A percentile compares a stretch with the other conserved stretches of the same genome.
Conservation (phyloP, 2,888 invertebrate genomes). For the Eulithis testata region DNA sequence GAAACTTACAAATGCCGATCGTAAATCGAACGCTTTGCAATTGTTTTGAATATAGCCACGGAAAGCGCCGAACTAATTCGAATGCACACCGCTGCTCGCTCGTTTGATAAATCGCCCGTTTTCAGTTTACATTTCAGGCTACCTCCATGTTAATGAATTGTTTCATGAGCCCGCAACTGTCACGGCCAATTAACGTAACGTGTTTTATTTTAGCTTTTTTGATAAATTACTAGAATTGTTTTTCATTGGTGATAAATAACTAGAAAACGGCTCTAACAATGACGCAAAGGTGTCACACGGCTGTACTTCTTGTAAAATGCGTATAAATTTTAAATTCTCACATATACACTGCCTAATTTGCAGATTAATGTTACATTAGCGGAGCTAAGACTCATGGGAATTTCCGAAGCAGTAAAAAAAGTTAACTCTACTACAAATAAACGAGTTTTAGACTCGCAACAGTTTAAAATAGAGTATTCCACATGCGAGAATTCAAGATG, state of each 20-base stretch:
- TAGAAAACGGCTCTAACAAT: conserved; percentile 49
- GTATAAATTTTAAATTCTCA: conserved; percentile 61
- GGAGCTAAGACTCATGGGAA: conserved; percentile 67
- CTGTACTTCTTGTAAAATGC: conserved; percentile 35
- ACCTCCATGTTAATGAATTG: conserved; percentile 57
- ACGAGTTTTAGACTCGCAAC: conserved; percentile 59
- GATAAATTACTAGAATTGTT: conserved; percentile 35
- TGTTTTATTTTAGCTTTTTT: conserved; percentile 50
- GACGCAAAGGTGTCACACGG: conserved; percentile 53
- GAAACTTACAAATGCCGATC: conserved; percentile 78
- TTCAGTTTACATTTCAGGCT: conserved; percentile 54
- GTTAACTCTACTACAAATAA: conserved; percentile 57
- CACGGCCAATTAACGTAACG: conserved; percentile 39
- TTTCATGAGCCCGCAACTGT: conserved; percentile 48
- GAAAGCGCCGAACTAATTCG: conserved; percentile 65
- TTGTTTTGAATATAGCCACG: conserved; percentile 77
- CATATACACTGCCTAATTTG: conserved; percentile 79
- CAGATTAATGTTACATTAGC: conserved; percentile 73
- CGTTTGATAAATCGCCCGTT: conserved; percentile 69
- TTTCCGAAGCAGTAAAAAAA: conserved; percentile 56
- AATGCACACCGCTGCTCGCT: conserved; percentile 63
- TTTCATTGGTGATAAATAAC: conserved; percentile 52
- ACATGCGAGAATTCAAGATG: conserved; percentile 32
- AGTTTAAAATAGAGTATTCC: conserved; percentile 51
- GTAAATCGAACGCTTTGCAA: conserved; percentile 75